Conservation (phyloP, 2,113 vertebrate species). For the Neogale vison region DNA sequence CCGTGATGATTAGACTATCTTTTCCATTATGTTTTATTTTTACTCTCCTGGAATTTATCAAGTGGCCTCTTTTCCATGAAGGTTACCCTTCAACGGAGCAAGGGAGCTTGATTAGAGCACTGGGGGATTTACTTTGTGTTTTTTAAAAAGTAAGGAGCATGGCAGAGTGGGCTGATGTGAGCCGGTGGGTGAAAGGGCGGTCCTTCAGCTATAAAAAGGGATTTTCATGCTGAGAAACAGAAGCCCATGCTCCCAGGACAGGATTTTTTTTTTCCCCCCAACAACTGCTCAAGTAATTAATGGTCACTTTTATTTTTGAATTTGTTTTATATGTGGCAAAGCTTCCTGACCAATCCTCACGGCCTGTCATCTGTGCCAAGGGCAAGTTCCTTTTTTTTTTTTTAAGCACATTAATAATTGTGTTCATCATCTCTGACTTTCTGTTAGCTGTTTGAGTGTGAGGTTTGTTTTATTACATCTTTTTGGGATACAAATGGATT, state of each 20-base stretch:
- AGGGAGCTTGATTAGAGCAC: conserved; percentile 51
- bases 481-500: background rate
- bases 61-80: conserved; percentile 67
- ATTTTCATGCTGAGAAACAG: background rate
- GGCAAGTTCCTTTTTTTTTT: background rate
- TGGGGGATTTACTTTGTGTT: conserved; percentile 40
- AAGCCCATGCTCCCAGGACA: conserved; percentile 28
- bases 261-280: background rate
- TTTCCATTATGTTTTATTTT: conserved; percentile 75
- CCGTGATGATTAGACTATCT: conserved; percentile 62
- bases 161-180: conserved; percentile 29
- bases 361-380: background rate
- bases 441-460: background rate
- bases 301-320: conserved; percentile 68
- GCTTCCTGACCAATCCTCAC: background rate
- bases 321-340: conserved; percentile 33
- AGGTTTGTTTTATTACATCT: background rate
- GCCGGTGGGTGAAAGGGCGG: conserved; percentile 12
- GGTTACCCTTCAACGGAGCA: conserved; percentile 59
- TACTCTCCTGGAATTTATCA: conserved; percentile 68
- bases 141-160: conserved; percentile 43
- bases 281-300: conserved; percentile 55
- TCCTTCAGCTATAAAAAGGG: conserved; percentile 24
- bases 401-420: background rate
- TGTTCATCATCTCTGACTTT: background rate